Base-by-base conservation (phyloP, 2,113 vertebrate genomes). In the Osmerus mordax region DNA sequence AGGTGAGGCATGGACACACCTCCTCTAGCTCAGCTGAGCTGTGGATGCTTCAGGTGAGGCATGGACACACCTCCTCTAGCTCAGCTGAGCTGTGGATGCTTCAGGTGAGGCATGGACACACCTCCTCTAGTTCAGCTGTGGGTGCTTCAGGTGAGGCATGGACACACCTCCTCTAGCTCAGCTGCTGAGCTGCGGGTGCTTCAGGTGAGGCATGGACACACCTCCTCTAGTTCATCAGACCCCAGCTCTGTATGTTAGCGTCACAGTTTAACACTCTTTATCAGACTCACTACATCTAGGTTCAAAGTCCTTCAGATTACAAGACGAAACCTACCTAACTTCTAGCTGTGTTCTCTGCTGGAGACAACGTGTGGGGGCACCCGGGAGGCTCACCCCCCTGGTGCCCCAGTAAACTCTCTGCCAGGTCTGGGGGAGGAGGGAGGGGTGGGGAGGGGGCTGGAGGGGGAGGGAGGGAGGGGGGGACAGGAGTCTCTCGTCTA, bases 251-350 rank as follows among this genome's bases (percentile, higher is more conserved):
- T 77, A 73, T 73, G 69, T 71, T 67, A 83, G 80, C 81, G 84
- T 89, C 86, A 88, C 86, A 88, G 85, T 87, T 84, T 71, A 74
- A 83, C 80, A 72, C 67, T 86, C 85, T 32, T 56, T 88, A 62
- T 62, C 3, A 56, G 86, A 82, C 67, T 77, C 77, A 80, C 87
- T 88, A 88, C 78, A 12, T 69, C 87, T 87, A 89, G 75, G 75
- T 82, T 78, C 86, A 74, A 78, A 14, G 71, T 69, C 83, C 78
- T 89, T 87, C 83, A 83, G 82, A 84, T 80, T 81, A 84, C 63
- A 81, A 74, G 67, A 66, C 66, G 80, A 79, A 72, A 83, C 72
- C 82, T 88, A 86, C 78, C 84, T 23, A 65, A 78, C 68, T 71
- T 81, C 86, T 84, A 47, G 9, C 36, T 8, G 36, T 47, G 41